Percentiles rank a stretch among this genome's conserved stretches.
Conservation (phyloP, 2,113 vertebrate genomes). For the Vulpes lagopus region DNA sequence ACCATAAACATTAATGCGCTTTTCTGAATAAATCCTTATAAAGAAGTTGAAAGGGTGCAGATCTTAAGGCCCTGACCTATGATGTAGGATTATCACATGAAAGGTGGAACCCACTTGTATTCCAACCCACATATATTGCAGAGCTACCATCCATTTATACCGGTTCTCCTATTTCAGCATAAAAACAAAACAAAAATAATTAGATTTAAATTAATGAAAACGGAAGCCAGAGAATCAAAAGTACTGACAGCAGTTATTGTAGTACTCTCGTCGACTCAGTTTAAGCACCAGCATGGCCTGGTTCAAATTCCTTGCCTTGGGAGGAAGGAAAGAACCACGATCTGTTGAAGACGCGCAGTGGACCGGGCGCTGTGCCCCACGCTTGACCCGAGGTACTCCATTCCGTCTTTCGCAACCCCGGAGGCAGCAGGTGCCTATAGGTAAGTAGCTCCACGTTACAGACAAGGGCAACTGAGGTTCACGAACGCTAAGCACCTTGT, state of each 20-base stretch:
- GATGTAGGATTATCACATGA: background rate
- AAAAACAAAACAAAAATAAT: background rate
- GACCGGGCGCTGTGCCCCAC: background rate
- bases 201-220: slow-evolving; percentile 29
- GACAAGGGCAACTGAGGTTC: background rate
- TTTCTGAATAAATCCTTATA: background rate
- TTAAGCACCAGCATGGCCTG: background rate
- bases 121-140: background rate
- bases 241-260: background rate
- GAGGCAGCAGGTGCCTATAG: background rate
- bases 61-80: background rate
- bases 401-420: background rate
- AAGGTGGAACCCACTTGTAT: background rate
- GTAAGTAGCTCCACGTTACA: background rate
- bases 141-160: slow-evolving; percentile 4
- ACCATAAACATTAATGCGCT: background rate
- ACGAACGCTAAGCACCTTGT: background rate
- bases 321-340: background rate
- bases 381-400: background rate
- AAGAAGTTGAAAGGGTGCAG: background rate
- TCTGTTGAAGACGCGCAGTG: background rate
- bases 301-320: background rate
- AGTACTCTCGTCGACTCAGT: background rate
- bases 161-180: background rate
- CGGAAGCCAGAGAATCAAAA: background rate